Evolutionary conservation across 2,888 invertebrate genomes (phyloP), one percentile per base, ranked within the genome.

Genomic region (Clitarchus hookeri): DNA sequence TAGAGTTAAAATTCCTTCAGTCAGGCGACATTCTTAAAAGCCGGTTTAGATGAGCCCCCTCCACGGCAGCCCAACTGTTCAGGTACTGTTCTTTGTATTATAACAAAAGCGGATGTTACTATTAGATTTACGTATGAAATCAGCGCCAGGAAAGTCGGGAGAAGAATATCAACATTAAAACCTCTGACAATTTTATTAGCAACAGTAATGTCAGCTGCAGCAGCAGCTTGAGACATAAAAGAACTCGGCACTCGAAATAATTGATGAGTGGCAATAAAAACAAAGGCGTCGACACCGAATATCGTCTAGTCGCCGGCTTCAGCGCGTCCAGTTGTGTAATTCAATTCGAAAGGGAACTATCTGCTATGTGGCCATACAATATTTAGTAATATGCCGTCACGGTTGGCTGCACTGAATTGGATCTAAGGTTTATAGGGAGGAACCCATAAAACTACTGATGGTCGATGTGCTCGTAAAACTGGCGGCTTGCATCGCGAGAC

Each of bases 321-420:
- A 65, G 65, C 19, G 65, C n/a, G 65, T 65, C 65, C 65, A 65
- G 65, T 65, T 9, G 65, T 19, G 65, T 65, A 65, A 65, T 65
- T 65, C 65, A 65, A 65, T 65, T 65, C 65, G 65, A 65, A 65
- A 65, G 65, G 65, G 65, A 65, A 65, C 65, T 65, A 65, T 65
- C 65, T 65, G 65, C 65, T 65, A 65, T 65, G 65, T 65, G 65
- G 65, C 65, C 65, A 65, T 65, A 65, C 65, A 65, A 65, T 65
- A 65, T 65, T 65, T 65, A 65, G 65, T 23, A 23, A 65, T 65
- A 65, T 65, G 65, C 65, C 65, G 65, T 65, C 65, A 65, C 65
- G 65, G 65, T 65, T 65, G 65, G 65, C 65, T 65, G 65, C 65
- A n/a, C 65, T 65, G 65, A 65, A 65, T 65, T 65, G 65, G 65